Conservation (phyloP, 2,797 vertebrate genomes). For the Taeniopygia guttata region DNA sequence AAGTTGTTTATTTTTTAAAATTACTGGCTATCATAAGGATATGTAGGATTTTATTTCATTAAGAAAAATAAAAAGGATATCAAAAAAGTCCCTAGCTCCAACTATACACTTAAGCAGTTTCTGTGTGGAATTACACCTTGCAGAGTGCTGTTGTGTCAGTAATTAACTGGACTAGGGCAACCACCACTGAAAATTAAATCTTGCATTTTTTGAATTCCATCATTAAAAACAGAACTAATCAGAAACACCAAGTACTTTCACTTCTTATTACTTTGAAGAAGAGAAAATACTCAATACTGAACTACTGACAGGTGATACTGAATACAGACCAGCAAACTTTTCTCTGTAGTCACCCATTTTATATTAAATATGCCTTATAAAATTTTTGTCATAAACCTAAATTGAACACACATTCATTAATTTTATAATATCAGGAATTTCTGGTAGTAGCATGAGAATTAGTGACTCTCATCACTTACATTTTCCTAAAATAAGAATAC, state of each 20-base stretch:
- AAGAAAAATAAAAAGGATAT: neutral
- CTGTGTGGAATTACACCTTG: neutral
- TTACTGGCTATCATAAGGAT: neutral
- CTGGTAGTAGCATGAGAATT: neutral
- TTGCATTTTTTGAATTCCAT: conserved; percentile 2
- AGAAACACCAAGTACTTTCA: neutral
- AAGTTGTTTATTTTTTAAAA: neutral
- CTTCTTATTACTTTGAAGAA: neutral
- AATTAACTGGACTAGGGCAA: neutral
- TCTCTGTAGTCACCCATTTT: neutral
- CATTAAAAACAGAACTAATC: neutral
- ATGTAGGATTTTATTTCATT: neutral
- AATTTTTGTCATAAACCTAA: neutral
- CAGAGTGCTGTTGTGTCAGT: neutral
- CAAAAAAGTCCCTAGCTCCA: neutral
- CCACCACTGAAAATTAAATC: conserved; percentile 19
- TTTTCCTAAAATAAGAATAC: neutral
- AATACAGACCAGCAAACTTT: neutral
- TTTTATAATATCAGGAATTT: neutral
- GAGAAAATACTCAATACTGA: neutral
- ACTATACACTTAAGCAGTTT: neutral
- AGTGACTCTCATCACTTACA: neutral
- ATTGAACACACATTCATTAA: neutral
- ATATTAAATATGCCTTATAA: neutral
- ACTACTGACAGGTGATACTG: neutral